A percentile compares a stretch with the other conserved stretches of the same genome.
Evolutionary conservation across 2,888 invertebrate genomes (phyloP).

Genomic region (Drosophila ezoana): DNA sequence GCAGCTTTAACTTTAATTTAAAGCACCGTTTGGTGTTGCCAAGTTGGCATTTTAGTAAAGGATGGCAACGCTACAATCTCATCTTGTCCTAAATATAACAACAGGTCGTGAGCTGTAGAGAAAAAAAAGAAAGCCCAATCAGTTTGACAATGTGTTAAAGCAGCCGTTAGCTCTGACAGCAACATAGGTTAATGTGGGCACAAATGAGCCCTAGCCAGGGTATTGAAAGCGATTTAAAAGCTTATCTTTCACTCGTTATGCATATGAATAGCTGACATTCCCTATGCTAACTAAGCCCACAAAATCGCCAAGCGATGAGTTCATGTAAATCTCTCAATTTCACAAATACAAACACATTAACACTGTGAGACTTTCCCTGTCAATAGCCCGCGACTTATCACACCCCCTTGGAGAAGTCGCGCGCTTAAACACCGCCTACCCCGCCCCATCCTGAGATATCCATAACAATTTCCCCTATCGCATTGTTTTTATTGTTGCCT

Average conservation of each 20-base stretch:
- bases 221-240: slow-evolving; percentile 4
- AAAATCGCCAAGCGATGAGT: slow-evolving; percentile 17
- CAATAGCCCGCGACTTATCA: slow-evolving; percentile 1
- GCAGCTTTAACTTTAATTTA: too few species aligned
- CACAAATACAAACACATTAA: slow-evolving; percentile 8
- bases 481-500: slow-evolving; percentile 71
- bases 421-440: too few species aligned
- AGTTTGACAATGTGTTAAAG: neutral
- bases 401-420: slow-evolving; percentile 1
- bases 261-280: slow-evolving; percentile 30
- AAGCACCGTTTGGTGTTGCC: too few species aligned
- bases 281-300: slow-evolving; percentile 28
- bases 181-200: neutral
- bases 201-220: neutral
- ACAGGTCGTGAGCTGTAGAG: neutral
- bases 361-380: neutral
- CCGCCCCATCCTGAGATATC: neutral
- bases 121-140: neutral
- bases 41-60: too few species aligned
- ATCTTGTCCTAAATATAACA: neutral
- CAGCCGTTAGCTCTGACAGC: neutral
- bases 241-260: slow-evolving; percentile 39
- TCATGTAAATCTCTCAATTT: slow-evolving; percentile 30
- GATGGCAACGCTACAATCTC: too few species aligned
- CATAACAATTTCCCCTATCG: slow-evolving; percentile 28